These are phyloP conservation scores for Puffinus mauretanicus DNA, from an alignment of 2,113 vertebrate genomes.

Conservation along the genomic window DNA sequence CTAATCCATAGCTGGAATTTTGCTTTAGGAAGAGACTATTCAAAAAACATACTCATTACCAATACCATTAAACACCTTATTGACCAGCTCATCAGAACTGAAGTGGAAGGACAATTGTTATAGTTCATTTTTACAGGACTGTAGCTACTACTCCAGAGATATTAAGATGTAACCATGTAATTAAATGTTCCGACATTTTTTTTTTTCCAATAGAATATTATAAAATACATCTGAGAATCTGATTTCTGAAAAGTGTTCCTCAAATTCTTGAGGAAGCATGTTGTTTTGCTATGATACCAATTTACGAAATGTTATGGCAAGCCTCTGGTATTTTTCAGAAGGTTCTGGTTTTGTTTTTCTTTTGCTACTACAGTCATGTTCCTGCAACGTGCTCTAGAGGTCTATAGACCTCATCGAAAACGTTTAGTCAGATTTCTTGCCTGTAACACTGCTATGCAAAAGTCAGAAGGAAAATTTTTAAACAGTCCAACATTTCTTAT, in stretches of 20 bases:
- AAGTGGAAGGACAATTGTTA: background rate
- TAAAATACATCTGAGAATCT: background rate
- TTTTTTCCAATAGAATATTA: background rate
- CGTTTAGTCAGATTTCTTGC: background rate
- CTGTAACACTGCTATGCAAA: background rate
- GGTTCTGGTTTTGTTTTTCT: background rate
- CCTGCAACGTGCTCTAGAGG: accelerated
- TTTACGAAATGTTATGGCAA: background rate
- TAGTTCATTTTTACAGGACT: background rate
- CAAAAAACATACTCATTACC: background rate
- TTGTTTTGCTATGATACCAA: background rate
- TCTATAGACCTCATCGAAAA: background rate
- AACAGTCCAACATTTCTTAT: background rate
- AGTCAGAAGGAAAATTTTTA: background rate
- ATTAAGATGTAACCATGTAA: background rate
- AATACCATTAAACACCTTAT: background rate
- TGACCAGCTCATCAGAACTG: background rate
- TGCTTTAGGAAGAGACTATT: background rate
- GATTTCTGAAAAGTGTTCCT: background rate
- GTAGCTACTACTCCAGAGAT: background rate
- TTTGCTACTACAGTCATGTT: background rate
- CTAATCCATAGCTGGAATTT: background rate
- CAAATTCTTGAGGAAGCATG: background rate
- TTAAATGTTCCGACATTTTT: background rate
- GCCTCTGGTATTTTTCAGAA: background rate